A percentile compares a stretch with the other conserved stretches of the same genome.
These are phyloP conservation scores for Lithophane socia DNA, from an alignment of 2,888 invertebrate genomes.

Conservation along the genomic window DNA sequence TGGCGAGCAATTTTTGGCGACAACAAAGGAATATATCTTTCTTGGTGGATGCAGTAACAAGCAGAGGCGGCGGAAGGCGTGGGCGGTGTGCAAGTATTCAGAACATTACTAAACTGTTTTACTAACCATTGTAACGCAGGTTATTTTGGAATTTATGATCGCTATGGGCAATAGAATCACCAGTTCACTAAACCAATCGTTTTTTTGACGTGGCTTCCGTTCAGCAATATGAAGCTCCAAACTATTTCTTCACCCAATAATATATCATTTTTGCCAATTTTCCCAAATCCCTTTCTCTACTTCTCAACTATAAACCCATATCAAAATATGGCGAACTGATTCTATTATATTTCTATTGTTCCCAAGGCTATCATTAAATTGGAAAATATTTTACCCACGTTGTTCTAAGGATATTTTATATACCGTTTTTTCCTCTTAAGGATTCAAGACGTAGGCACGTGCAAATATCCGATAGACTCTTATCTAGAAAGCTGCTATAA, in stretches of 20 bases:
- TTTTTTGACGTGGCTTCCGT: neutral
- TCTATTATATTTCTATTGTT: slow-evolving; percentile 49
- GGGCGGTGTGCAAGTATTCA: too few species aligned
- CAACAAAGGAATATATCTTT: neutral
- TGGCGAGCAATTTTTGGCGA: neutral
- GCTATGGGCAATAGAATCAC: neutral
- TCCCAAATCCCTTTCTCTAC: neutral
- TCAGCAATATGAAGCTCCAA: neutral
- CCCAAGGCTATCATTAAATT: slow-evolving; percentile 39
- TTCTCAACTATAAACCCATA: slow-evolving; percentile 19
- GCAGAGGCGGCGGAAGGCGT: too few species aligned
- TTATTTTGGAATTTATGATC: neutral
- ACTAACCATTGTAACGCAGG: neutral
- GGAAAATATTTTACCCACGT: slow-evolving; percentile 40
- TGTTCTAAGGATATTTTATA: slow-evolving; percentile 17
- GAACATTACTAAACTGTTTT: neutral
- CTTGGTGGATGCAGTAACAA: neutral
- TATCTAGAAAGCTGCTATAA: neutral
- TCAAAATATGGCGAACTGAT: slow-evolving; percentile 33
- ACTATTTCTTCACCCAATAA: neutral
- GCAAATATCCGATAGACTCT: neutral
- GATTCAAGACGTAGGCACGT: slow-evolving; percentile 12
- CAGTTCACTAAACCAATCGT: too few species aligned
- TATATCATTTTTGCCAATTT: slow-evolving; percentile 33
- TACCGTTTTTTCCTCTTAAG: slow-evolving; percentile 19